Evolutionary conservation across 2,113 vertebrate species (phyloP), one percentile per base, ranked within the genome.

Genomic region (Silurus meridionalis): DNA sequence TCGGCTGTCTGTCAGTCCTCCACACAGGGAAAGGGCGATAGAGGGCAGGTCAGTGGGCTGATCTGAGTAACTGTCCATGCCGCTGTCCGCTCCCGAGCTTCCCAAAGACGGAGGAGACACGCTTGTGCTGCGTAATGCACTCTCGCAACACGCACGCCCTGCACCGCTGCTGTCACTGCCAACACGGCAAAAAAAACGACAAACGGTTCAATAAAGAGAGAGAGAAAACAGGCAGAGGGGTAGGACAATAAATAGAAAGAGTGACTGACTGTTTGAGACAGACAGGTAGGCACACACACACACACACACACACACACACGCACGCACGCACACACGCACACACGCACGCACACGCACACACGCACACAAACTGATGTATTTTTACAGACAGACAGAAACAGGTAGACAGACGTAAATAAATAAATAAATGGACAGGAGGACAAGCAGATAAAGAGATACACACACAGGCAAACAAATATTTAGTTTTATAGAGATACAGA

Each of bases 11-110:
- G 92, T 95, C 83, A 99, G 97, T 87, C 98, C 98, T 77, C 98
- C 98, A 0, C 98, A 99, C 86, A 99, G 94, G 81, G 98, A 99
- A 92, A 99, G 97, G 88, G 97, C 95, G 14, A 99, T 96, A 87
- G 97, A 96, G 0, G 97, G 96, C 91, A 97, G 90, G 91, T 99
- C 97, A 58, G 95, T 90, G 37, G 94, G 88, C 77, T 96, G 95
- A 71, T 98, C 97, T 0, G 95, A 94, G 87, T 95, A 95, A 93
- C 97, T 96, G 90, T 99, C 98, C 74, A 96, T 92, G 0, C 98
- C 97, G 0, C 98, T 99, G 93, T 99, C 98, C 2, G 94, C 87
- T 48, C 97, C 98, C 0, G 97, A 97, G 91, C 97, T 97, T 83
- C 95, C 96, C 0, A 95, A 91, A 0, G 96, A 97, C 89, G 97